Conservation (phyloP, 2,888 invertebrate species). For the Eucera pruinosa region DNA sequence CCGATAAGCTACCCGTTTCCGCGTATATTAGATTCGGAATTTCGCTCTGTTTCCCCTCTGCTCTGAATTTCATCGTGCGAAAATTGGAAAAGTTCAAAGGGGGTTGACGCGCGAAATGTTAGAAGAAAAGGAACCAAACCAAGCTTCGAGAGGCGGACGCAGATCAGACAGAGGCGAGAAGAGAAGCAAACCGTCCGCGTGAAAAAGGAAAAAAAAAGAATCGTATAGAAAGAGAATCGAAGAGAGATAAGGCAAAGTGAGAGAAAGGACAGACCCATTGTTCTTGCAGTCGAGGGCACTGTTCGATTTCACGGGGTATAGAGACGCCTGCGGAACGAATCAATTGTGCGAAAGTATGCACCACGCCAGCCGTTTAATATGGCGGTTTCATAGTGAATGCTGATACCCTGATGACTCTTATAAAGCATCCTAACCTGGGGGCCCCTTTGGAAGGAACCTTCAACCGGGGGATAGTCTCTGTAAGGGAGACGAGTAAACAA, state of each 20-base stretch:
- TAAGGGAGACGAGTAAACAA: slow-evolving; percentile 34
- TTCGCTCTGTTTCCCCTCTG: slow-evolving; percentile 41
- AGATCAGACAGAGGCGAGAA: slow-evolving; percentile 25
- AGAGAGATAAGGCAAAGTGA: slow-evolving; percentile 8
- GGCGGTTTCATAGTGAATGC: slow-evolving; percentile 40
- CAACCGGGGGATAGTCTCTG: background rate
- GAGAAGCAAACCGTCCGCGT: background rate
- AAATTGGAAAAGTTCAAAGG: slow-evolving; percentile 74
- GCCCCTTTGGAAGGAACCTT: no score
- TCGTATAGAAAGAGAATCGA: slow-evolving; percentile 5
- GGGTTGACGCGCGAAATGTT: slow-evolving; percentile 54
- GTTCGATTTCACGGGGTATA: slow-evolving; percentile 64
- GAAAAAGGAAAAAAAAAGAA: slow-evolving; percentile 4
- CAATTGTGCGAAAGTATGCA: slow-evolving; percentile 65
- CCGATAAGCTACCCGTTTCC: slow-evolving; percentile 51
- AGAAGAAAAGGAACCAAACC: slow-evolving; percentile 38
- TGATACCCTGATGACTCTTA: slow-evolving; percentile 41
- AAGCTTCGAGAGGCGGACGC: background rate
- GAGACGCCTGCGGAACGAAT: slow-evolving; percentile 62
- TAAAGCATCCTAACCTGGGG: slow-evolving; percentile 11
- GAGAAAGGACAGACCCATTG: slow-evolving; percentile 47
- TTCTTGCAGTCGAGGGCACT: slow-evolving; percentile 58
- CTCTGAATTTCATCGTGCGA: slow-evolving; percentile 68
- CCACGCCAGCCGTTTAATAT: slow-evolving; percentile 56
- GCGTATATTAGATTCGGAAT: slow-evolving; percentile 58